phyloP scores from a whole-genome alignment of 2,113 vertebrate species.

The Otis tarda region DNA sequence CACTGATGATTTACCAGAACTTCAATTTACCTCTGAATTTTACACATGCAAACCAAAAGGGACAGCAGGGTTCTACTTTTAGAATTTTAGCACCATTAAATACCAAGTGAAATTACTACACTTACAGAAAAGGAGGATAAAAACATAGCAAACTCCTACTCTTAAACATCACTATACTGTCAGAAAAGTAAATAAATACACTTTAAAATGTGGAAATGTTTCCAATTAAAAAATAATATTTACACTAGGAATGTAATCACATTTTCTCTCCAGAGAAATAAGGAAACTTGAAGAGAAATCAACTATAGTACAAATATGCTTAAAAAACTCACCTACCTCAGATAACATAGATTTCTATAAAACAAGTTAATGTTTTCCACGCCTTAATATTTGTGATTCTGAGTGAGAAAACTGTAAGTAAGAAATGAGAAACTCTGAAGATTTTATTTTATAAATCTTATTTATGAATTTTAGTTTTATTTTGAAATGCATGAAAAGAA shows the following conservation, averaged over 20 bases:
- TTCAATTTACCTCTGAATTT: slow-evolving; percentile 42
- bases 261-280: slow-evolving; percentile 17
- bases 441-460: neutral
- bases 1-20: slow-evolving; percentile 44
- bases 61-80: slow-evolving; percentile 49
- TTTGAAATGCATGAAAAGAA: neutral
- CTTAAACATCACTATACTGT: slow-evolving; percentile 22
- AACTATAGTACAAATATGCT: neutral
- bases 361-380: neutral
- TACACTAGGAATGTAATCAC: neutral
- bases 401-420: neutral
- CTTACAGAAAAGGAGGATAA: slow-evolving; percentile 35
- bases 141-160: slow-evolving; percentile 45
- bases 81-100: slow-evolving; percentile 47
- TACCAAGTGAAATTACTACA: slow-evolving; percentile 32
- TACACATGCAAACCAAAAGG: slow-evolving; percentile 25
- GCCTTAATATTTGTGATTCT: neutral
- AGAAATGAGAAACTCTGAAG: neutral
- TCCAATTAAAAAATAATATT: slow-evolving; percentile 25
- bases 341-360: neutral
- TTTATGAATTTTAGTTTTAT: neutral
- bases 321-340: neutral
- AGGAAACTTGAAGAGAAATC: neutral
- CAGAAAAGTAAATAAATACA: slow-evolving; percentile 45
- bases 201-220: neutral